Evolutionary conservation across 30 jellyfish, hydroid and myxozoan genomes (phyloP).

Genomic region (Cassiopea andromeda): DNA sequence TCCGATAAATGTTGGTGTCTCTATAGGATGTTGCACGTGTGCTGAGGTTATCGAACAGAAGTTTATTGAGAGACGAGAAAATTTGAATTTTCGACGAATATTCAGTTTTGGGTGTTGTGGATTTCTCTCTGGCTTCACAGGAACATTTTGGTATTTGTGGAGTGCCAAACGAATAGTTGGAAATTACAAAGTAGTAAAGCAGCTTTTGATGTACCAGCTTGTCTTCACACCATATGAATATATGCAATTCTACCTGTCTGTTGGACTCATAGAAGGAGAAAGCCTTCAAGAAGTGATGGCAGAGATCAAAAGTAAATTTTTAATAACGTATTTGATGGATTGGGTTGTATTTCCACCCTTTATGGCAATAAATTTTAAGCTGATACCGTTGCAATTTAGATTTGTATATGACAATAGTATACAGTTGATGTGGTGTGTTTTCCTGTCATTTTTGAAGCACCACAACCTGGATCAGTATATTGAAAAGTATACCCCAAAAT

Average conservation of each 20-base stretch:
- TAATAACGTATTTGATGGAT: slow-evolving; percentile 48
- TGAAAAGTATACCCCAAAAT: slow-evolving; percentile 12
- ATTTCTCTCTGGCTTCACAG: slow-evolving; percentile 65
- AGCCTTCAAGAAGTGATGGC: slow-evolving; percentile 45
- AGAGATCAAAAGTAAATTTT: slow-evolving; percentile 51
- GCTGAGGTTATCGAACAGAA: slow-evolving; percentile 71
- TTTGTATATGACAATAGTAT: slow-evolving; percentile 61
- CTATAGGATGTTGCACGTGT: slow-evolving; percentile 68
- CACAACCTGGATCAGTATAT: slow-evolving; percentile 46
- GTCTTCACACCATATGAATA: slow-evolving; percentile 62
- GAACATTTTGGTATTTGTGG: slow-evolving; percentile 66
- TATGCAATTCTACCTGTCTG: slow-evolving; percentile 61
- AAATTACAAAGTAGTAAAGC: slow-evolving; percentile 41
- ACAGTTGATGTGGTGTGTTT: slow-evolving; percentile 69
- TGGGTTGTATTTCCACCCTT: slow-evolving; percentile 62
- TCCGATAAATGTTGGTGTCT: slow-evolving; percentile 45
- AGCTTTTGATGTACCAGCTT: slow-evolving; percentile 42
- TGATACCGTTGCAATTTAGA: slow-evolving; percentile 46
- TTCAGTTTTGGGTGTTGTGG: slow-evolving; percentile 66
- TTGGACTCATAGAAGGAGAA: slow-evolving; percentile 66
- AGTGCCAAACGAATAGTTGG: slow-evolving; percentile 30
- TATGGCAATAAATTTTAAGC: slow-evolving; percentile 55
- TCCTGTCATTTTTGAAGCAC: slow-evolving; percentile 56
- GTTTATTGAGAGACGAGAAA: slow-evolving; percentile 20
- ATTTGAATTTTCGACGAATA: slow-evolving; percentile 26